Base-by-base conservation (phyloP, 2,797 vertebrate genomes). In the Pelodytes ibericus region DNA sequence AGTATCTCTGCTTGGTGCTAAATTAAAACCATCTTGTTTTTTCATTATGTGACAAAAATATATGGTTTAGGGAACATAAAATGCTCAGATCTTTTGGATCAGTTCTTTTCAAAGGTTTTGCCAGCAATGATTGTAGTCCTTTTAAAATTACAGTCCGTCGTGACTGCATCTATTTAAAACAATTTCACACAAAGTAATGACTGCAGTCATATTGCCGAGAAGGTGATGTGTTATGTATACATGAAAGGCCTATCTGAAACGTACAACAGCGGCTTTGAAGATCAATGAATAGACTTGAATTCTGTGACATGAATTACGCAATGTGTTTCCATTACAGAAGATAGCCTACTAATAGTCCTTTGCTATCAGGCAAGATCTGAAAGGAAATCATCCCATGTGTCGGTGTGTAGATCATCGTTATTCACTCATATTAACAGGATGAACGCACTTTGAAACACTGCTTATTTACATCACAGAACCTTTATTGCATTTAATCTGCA, bases 261-360 rank as follows among this genome's bases (percentile, higher is more conserved):
- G 74, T 77, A 71, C 47, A 77, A 65, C 74, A 58, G 59, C 67
- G 56, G 59, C 74, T 77, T 77, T 77, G 74, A 77, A 77, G 74
- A 77, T 77, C 74, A 77, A 71, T 63, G 67, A 77, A 57, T 77
- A 71, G 66, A 44, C 74, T 71, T 63, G 33, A 77, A 64, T 71
- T 71, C 18, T 70, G 74, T 77, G 74, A 76, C 74, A 56, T 70
- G 60, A 77, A 77, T 71, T 64, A 71, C 59, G 64, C 31, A 57
- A 56, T 64, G 59, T 63, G 56, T 77, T 77, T 64, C 59, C 60
- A 71, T 71, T 77, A 57, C 20, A 3, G 33, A 20, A 77, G 33
- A 71, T 71, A 71, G 67, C 67, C 33, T n/a, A 31, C 59, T 77
- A 71, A 77, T 64, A 77, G 67, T 71, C 74, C 36, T 7, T 71